Evolutionary conservation across 2,888 invertebrate genomes (phyloP).

Genomic region (Macaria notata): DNA sequence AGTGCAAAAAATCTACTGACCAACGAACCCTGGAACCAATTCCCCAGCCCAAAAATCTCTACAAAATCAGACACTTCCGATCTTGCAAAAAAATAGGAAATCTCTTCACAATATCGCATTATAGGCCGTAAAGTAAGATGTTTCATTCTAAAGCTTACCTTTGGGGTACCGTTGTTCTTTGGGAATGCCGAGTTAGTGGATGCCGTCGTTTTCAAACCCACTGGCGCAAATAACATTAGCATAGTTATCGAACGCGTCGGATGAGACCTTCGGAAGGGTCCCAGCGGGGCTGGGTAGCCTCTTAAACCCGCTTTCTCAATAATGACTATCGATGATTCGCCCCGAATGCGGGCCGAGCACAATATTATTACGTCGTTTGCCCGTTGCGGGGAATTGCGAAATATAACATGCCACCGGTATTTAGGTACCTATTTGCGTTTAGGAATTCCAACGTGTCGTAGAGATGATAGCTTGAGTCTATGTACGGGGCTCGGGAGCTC

Average conservation of each 20-base stretch:
- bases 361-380: constrained; percentile 77
- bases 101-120: constrained; percentile 55
- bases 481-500: neutral
- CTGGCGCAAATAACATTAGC: constrained; percentile 81
- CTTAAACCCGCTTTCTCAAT: constrained; percentile 80
- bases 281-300: constrained; percentile 72
- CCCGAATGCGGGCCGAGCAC: constrained; percentile 71
- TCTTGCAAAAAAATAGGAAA: constrained; percentile 47
- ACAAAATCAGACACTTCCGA: constrained; percentile 35
- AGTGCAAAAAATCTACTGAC: constrained; percentile 25
- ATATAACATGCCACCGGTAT: constrained; percentile 66
- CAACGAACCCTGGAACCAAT: constrained; percentile 32
- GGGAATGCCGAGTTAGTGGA: constrained; percentile 65
- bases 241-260: constrained; percentile 80
- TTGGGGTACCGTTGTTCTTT: constrained; percentile 51
- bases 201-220: constrained; percentile 72
- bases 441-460: constrained; percentile 47
- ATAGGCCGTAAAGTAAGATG: constrained; percentile 52
- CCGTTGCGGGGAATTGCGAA: constrained; percentile 71
- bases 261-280: constrained; percentile 79
- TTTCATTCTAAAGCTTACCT: constrained; percentile 58
- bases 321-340: constrained; percentile 81
- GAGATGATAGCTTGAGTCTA: constrained; percentile 14
- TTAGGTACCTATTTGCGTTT: constrained; percentile 64
- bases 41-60: constrained; percentile 30